Percentiles rank a stretch among this genome's conserved stretches.
These are phyloP conservation scores for Troides aeacus DNA, from an alignment of 2,888 invertebrate species.

Conservation along the genomic window DNA sequence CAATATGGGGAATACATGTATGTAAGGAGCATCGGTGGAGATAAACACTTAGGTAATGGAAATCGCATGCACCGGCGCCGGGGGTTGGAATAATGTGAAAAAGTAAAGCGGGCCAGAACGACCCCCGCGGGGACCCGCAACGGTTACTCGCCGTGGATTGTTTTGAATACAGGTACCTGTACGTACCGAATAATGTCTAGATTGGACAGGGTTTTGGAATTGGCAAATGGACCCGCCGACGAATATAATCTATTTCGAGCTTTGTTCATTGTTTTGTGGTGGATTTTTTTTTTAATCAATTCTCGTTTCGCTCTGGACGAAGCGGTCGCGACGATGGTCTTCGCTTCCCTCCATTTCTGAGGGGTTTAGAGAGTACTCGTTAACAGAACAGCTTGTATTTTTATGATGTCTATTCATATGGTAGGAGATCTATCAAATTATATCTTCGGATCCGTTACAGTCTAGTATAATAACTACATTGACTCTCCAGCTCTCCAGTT, in stretches of 20 bases:
- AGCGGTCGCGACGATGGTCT: too few species aligned
- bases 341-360: too few species aligned
- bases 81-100: conserved; percentile 38
- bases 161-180: conserved; percentile 61
- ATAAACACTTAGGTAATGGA: conserved; percentile 74
- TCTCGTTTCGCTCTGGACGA: neutral
- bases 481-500: too few species aligned
- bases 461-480: too few species aligned
- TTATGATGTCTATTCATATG: too few species aligned
- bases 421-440: too few species aligned
- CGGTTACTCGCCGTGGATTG: conserved; percentile 75
- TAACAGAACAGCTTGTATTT: too few species aligned
- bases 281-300: neutral
- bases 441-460: too few species aligned
- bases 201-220: conserved; percentile 43
- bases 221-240: conserved; percentile 36
- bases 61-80: conserved; percentile 48
- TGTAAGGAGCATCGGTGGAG: conserved; percentile 54
- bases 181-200: conserved; percentile 32
- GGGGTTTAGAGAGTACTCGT: too few species aligned
- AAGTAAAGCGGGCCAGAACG: conserved; percentile 68
- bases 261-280: neutral
- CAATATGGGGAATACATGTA: conserved; percentile 26
- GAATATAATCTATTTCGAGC: conserved; percentile 30
- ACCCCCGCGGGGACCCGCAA: conserved; percentile 68